phyloP scores from a whole-genome alignment of 2,113 vertebrate genomes.

The Leucoraja erinaceus region DNA sequence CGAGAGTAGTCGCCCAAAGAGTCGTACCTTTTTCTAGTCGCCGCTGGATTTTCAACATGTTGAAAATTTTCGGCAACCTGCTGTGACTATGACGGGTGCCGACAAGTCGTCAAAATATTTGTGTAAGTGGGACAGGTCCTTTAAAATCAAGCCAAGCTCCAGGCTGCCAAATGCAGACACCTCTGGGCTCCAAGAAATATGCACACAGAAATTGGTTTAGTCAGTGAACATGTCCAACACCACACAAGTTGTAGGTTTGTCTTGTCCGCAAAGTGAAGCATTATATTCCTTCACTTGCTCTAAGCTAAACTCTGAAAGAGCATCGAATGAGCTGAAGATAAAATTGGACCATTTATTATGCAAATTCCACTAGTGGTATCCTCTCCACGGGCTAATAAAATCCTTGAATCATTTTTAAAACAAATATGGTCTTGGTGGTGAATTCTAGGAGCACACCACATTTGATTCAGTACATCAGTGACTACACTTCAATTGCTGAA shows the following conservation, averaged over 20 bases:
- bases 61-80: too few species aligned
- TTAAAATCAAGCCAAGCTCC: background rate
- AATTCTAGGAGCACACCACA: background rate
- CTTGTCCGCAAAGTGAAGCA: background rate
- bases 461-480: background rate
- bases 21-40: too few species aligned
- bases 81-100: too few species aligned
- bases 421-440: background rate
- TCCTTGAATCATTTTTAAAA: too few species aligned
- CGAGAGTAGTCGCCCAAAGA: too few species aligned
- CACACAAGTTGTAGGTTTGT: too few species aligned
- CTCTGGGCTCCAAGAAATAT: background rate
- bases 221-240: background rate
- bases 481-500: background rate
- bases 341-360: background rate
- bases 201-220: background rate
- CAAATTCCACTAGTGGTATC: background rate
- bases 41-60: too few species aligned
- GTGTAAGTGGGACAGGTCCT: too few species aligned
- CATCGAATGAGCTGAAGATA: background rate
- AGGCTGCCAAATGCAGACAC: background rate
- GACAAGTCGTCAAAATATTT: too few species aligned
- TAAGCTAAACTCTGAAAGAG: background rate
- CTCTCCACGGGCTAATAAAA: background rate
- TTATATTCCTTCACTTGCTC: background rate